Evolutionary conservation across 30 jellyfish, hydroid and myxozoan genomes (phyloP).

Genomic region (Catostylus mosaicus): DNA sequence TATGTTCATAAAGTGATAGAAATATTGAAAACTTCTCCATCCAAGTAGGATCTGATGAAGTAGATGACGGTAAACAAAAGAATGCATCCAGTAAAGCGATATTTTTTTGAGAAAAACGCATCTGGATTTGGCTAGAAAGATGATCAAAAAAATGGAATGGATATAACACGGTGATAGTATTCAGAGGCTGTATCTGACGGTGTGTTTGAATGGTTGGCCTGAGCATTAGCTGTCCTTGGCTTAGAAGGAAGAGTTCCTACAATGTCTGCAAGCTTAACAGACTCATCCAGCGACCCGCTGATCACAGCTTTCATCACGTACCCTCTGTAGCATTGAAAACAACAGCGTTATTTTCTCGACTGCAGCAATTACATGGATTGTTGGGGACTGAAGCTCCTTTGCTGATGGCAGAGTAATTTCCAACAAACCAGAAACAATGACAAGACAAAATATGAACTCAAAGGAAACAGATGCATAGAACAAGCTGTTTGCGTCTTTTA

Average conservation of each 20-base stretch:
- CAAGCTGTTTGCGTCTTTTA: constrained; percentile 19
- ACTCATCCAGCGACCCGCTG: neutral
- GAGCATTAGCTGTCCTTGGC: neutral
- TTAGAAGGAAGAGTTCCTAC: constrained; percentile 2
- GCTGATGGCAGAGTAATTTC: too few species aligned
- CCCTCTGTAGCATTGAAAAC: constrained; percentile 1
- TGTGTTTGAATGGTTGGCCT: neutral
- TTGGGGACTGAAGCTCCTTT: too few species aligned
- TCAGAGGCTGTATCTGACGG: neutral
- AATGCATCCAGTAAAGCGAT: constrained; percentile 1
- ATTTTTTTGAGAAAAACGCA: constrained; percentile 10
- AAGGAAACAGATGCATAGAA: neutral
- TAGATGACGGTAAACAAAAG: neutral
- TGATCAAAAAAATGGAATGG: constrained; percentile 21
- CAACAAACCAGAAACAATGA: neutral
- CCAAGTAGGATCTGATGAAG: neutral
- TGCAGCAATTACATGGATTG: constrained; percentile 7
- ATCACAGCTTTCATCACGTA: neutral
- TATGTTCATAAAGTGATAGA: neutral
- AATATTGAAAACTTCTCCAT: neutral
- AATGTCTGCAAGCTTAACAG: neutral
- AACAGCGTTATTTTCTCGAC: constrained; percentile 6
- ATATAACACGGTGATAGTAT: constrained; percentile 2
- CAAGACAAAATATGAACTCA: constrained; percentile 16
- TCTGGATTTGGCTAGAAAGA: neutral